phyloP scores from a whole-genome alignment of 2,888 invertebrate genomes.

The Cryptocephalus moraei region DNA sequence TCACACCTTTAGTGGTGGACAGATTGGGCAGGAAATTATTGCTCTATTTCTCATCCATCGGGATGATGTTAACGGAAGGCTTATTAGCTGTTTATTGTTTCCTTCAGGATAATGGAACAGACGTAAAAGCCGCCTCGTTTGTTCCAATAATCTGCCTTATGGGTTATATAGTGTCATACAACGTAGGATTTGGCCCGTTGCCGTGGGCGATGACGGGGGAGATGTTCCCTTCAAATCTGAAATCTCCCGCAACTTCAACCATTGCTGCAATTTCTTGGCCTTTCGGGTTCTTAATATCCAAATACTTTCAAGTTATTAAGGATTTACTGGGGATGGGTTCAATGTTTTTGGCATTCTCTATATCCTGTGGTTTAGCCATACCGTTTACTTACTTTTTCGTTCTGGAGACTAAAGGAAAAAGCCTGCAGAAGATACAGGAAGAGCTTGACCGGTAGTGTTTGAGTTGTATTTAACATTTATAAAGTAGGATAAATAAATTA shows the following conservation, averaged over 20 bases:
- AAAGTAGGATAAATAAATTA: too few species aligned
- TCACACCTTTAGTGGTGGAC: constrained; percentile 68
- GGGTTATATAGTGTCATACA: constrained; percentile 60
- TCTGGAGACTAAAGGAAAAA: constrained; percentile 14
- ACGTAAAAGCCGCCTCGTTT: constrained; percentile 43
- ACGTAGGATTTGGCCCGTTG: constrained; percentile 58
- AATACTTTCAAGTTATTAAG: constrained; percentile 12
- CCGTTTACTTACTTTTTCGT: constrained; percentile 10
- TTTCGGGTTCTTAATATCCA: constrained; percentile 11
- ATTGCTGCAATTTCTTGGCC: constrained; percentile 7
- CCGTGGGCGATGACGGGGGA: constrained; percentile 77
- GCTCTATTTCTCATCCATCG: constrained; percentile 55
- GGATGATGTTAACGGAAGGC: constrained; percentile 53
- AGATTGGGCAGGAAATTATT: constrained; percentile 60
- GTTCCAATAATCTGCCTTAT: constrained; percentile 60
- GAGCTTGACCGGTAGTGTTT: neutral
- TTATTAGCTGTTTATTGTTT: constrained; percentile 64
- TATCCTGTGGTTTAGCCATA: neutral
- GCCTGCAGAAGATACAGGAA: neutral
- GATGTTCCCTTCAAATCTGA: constrained; percentile 66
- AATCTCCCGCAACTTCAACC: constrained; percentile 46
- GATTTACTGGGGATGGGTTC: constrained; percentile 7
- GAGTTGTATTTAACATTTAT: neutral
- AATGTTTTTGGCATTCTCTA: constrained; percentile 8
- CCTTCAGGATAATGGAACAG: constrained; percentile 4